A percentile compares a stretch with the other conserved stretches of the same genome.
phyloP scores from a whole-genome alignment of 1,140 invertebrate species.

The Papilio xuthus region DNA sequence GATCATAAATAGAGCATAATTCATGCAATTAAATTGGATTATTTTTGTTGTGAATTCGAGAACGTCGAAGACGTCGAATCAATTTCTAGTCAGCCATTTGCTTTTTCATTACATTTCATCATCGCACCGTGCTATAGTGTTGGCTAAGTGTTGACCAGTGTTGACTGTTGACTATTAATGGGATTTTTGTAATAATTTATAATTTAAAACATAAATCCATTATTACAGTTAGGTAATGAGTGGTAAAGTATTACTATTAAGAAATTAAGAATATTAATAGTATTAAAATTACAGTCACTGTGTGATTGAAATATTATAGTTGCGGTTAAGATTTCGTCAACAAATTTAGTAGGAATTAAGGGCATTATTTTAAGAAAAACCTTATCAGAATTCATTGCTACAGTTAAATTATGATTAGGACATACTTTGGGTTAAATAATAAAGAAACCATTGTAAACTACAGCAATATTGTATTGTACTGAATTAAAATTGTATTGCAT shows the following conservation, averaged over 20 bases:
- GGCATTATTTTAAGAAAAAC: too few relatives aligned
- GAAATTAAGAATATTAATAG: too few relatives aligned
- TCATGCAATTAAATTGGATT: slow-evolving; percentile 79
- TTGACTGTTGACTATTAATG: slow-evolving; percentile 8
- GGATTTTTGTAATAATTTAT: neutral
- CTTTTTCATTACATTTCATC: slow-evolving; percentile 74
- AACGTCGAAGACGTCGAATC: slow-evolving; percentile 69
- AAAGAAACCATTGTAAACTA: neutral
- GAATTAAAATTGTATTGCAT: neutral
- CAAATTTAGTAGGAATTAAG: too few relatives aligned
- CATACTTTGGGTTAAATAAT: neutral
- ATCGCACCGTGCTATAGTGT: slow-evolving; percentile 45
- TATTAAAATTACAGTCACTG: too few relatives aligned
- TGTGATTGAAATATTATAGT: too few relatives aligned
- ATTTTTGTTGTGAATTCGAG: slow-evolving; percentile 64
- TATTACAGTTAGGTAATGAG: neutral
- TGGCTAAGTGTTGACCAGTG: slow-evolving; percentile 27
- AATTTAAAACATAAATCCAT: neutral
- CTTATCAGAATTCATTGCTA: neutral
- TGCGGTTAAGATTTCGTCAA: too few relatives aligned
- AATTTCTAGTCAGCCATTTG: slow-evolving; percentile 77
- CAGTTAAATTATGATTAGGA: neutral
- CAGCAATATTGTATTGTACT: neutral
- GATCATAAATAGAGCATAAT: slow-evolving; percentile 76
- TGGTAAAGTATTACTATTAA: neutral